Conservation (phyloP, 2,888 invertebrate genomes). For the Eupithecia exiguata region DNA sequence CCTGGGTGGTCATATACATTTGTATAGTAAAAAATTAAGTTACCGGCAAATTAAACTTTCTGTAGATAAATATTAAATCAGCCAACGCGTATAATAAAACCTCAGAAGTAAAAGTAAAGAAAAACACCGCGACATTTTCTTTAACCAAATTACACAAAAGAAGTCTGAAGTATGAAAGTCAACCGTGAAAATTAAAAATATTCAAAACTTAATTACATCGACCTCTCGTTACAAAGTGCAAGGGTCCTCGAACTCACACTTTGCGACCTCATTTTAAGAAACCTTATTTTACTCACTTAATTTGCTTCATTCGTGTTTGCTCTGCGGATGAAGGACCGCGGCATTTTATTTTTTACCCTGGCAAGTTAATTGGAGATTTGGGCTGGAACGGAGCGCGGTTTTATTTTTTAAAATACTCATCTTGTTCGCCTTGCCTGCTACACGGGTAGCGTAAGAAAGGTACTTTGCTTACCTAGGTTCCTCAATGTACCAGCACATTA, state of each 20-base stretch:
- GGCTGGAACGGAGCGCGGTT: constrained; percentile 5
- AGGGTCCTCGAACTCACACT: constrained; percentile 63
- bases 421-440: neutral
- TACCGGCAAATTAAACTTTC: neutral
- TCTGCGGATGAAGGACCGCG: constrained; percentile 70
- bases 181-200: constrained; percentile 62
- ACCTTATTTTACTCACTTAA: constrained; percentile 81
- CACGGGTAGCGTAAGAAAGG: neutral
- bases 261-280: constrained; percentile 74
- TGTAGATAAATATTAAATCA: neutral
- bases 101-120: constrained; percentile 32
- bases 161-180: constrained; percentile 55
- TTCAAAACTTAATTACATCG: constrained; percentile 74
- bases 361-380: constrained; percentile 70
- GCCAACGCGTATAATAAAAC: neutral
- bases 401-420: neutral
- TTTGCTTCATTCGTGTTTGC: constrained; percentile 79
- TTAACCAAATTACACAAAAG: constrained; percentile 58
- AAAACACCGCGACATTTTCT: constrained; percentile 48
- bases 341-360: constrained; percentile 71
- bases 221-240: constrained; percentile 63
- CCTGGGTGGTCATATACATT: too few relatives aligned
- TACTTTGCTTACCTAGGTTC: neutral
- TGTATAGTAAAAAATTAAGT: neutral
- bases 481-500: neutral